Evolutionary conservation across 2,888 invertebrate genomes (phyloP), one percentile per base, ranked within the genome.

Genomic region (Amiota mariae): DNA sequence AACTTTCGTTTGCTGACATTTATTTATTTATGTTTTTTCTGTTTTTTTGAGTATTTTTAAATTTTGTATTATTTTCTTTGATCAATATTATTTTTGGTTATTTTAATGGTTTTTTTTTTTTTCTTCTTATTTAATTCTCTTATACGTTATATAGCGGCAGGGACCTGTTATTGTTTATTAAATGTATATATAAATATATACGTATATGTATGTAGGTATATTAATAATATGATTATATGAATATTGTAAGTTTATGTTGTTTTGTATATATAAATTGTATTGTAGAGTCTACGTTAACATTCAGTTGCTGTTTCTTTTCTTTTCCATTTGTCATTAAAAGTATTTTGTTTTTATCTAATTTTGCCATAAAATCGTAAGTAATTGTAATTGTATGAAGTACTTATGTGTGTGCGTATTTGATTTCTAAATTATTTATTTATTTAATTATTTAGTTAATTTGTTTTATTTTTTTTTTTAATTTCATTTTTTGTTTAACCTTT

Each of bases 1-100:
- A 80, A 80, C 80, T 79, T 78, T 80, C 80, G 80, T 79, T 80
- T 79, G 77, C 79, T 77, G 79, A 79, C 78, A 75, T 71, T 76
- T 78, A 77, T n/a, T 48, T 61, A 12, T 12, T 24, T 2, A 24
- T 24, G 1, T 2, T 24, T 24, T 2, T 24, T 24, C 1, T 24
- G 24, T 24, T 24, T 2, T 24, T 51, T 54, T 20, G 63, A 51
- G 49, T n/a, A 67, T 24, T 13, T 47, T 54, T 11, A 59, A 47
- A 48, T 56, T 64, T 24, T 48, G 46, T 46, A 57, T 66, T 68
- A 49, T 48, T 11, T 72, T 66, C 20, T 46, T 64, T 66, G 3
- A 24, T 3, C 24, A 24, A 24, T 71, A n/a, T 1, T 46, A 66
- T 48, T 72, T 56, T 48, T 46, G 10, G 9, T 51, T 71, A n/a